Base-by-base conservation (phyloP, 1,140 invertebrate genomes). In the Chrysomallon squamiferum region DNA sequence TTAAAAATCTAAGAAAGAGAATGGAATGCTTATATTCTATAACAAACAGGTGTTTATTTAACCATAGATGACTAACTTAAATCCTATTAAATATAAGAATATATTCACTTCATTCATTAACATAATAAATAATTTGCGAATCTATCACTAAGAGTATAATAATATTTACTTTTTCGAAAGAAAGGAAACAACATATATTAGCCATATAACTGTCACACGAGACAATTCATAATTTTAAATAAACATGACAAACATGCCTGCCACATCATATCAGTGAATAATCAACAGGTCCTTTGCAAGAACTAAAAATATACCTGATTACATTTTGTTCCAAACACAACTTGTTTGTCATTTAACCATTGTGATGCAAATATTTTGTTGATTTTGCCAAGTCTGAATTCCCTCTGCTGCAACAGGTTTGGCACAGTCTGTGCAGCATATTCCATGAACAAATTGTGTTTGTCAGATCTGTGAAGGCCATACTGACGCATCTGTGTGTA, bases 301-400 rank as follows among this genome's bases (percentile, higher is more conserved):
- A 15, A 56, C 29, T 6, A 52, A 15, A 20, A 43, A 25, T 61
- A 57, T 62, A 95, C 92, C 89, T 96, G 96, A 87, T 97, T 97
- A 85, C 96, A 98, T 84, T 98, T 98, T 30, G 95, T 97, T 38
- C 95, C 95, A 86, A 97, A 95, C 3, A 96, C 94, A 65, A 97
- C 93, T 88, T 96, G 95, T 81, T 93, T 89, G 86, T 96, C 93
- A 77, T 93, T 95, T 20, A 98, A 88, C 95, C 96, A 98, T 85
- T 96, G 92, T 0, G 95, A 95, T 84, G 95, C 95, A 87, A 97
- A 97, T 49, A 97, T 76, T 89, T 98, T 98, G 86, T 98, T 97
- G 86, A 96, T 93, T 29, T 72, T 68, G 41, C 81, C 83, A n/a
- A 86, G 57, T 29, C 75, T 59, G 62, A 73, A 83, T 69, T 85